phyloP scores from a whole-genome alignment of 2,797 vertebrate genomes.

The Odontamblyopus lacepedii region DNA sequence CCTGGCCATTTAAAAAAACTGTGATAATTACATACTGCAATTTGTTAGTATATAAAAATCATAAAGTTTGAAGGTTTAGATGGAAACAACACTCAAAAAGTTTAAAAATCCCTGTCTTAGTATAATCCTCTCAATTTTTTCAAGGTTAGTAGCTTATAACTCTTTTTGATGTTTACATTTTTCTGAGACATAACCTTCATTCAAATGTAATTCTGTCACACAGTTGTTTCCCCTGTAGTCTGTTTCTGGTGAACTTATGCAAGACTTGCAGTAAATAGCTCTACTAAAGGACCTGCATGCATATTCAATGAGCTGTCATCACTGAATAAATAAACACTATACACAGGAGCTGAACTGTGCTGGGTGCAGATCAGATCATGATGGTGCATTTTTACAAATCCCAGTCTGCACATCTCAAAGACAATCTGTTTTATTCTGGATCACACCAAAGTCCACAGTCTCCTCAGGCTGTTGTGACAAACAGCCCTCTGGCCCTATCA shows the following conservation, averaged over 20 bases:
- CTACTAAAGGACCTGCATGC: neutral
- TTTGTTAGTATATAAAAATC: too few relatives aligned
- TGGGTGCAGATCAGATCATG: slow-evolving; percentile 14
- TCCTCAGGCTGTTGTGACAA: slow-evolving; percentile 21
- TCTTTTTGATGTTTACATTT: neutral
- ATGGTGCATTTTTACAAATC: slow-evolving; percentile 21
- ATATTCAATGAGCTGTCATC: slow-evolving; percentile 20
- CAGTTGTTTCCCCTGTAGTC: too few relatives aligned
- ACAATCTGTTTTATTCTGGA: slow-evolving; percentile 23
- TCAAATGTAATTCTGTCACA: too few relatives aligned
- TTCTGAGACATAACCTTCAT: neutral
- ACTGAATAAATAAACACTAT: slow-evolving; percentile 35
- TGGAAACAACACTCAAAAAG: too few relatives aligned
- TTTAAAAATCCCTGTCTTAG: too few relatives aligned
- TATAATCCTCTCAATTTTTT: neutral
- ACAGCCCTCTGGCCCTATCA: slow-evolving; percentile 27
- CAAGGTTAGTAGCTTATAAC: neutral
- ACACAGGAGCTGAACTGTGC: neutral
- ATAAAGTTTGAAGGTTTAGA: too few relatives aligned
- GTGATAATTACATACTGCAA: too few relatives aligned
- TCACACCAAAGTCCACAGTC: slow-evolving; percentile 29
- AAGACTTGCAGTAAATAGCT: too few relatives aligned
- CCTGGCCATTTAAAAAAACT: too few relatives aligned
- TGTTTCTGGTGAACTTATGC: too few relatives aligned
- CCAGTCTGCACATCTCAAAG: slow-evolving; percentile 13